Evolutionary conservation across 1,140 invertebrate species (phyloP), one percentile per base, ranked within the genome.

Genomic region (Amphibalanus amphitrite): DNA sequence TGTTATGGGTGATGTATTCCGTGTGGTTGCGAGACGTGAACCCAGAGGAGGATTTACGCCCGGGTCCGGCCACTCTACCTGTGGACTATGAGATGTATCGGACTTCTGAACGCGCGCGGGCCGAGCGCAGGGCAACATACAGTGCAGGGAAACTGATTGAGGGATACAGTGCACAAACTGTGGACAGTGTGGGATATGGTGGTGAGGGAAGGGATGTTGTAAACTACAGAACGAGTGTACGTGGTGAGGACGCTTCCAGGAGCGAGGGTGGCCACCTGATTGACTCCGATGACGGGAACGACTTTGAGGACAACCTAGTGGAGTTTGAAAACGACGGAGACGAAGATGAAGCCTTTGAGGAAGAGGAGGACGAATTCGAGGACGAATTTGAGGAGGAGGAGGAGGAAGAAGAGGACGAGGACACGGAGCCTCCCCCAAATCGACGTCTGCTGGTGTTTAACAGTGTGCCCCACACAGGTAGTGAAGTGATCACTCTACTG

Each of bases 401-500:
- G 13, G 47, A 59, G 13, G 47, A 59, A 20, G 47, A 67, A 23
- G 71, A 29, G 15, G 29, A 30, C 1, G 17, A 38, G 13, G 20
- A 71, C 70, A 59, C 59, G 3, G 69, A 26, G 29, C 3, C 28
- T 1, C 69, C 72, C 28, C 40, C 69, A 1, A 59, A 65, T 33
- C n/a, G 38, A 17, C 59, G 73, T 6, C 29, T 85, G 15, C 73
- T 89, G 10, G 85, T 89, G 80, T 82, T 87, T 73, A 88, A 87
- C 72, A 80, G 85, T 59, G 81, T 88, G 68, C 86, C 87, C 1
- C 84, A 84, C 71, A 82, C 85, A 30, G 87, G 87, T 8, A 83
- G 84, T n/a, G 86, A 88, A 75, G 80, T 86, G 73, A 76, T 88
- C n/a, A 83, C 86, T 3, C 76, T 86, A n/a, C 78, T 89, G 8